Evolutionary conservation across 2,888 invertebrate species (phyloP).

Genomic region (Coleophora flavipennella): DNA sequence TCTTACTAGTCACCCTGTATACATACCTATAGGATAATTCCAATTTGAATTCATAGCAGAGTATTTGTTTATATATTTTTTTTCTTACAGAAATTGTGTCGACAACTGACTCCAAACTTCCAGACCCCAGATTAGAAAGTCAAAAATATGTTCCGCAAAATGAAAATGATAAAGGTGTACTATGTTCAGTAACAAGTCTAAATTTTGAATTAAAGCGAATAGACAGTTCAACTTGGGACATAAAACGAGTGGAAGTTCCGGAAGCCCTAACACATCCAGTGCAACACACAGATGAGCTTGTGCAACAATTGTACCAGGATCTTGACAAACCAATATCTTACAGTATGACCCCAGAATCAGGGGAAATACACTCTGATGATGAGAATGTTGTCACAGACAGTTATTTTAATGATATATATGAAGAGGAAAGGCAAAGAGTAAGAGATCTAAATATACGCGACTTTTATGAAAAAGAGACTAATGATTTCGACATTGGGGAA

Average conservation of each 20-base stretch:
- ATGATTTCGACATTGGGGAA: no score
- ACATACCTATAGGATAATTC: no score
- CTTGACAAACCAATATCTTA: constrained; percentile 31
- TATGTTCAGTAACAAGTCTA: constrained; percentile 29
- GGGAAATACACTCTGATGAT: constrained; percentile 24
- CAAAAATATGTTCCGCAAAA: constrained; percentile 34
- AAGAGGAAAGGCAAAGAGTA: no score
- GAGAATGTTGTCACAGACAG: constrained; percentile 3
- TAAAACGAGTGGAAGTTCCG: constrained; percentile 28
- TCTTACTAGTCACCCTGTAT: no score
- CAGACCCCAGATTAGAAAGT: constrained; percentile 47
- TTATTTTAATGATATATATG: constrained; percentile 1
- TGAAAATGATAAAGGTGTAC: constrained; percentile 24
- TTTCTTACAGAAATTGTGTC: constrained; percentile 44
- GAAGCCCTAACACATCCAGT: constrained; percentile 25
- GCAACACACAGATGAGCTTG: constrained; percentile 19
- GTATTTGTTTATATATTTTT: background rate
- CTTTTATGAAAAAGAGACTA: no score
- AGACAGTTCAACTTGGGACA: constrained; percentile 29
- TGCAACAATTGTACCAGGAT: constrained; percentile 31
- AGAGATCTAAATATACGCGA: no score
- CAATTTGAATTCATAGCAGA: no score
- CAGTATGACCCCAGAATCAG: constrained; percentile 30
- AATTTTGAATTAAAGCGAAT: constrained; percentile 34
- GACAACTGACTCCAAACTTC: constrained; percentile 30